Conservation (phyloP, 2,797 vertebrate species). For the Gymnopithys bicolor region DNA sequence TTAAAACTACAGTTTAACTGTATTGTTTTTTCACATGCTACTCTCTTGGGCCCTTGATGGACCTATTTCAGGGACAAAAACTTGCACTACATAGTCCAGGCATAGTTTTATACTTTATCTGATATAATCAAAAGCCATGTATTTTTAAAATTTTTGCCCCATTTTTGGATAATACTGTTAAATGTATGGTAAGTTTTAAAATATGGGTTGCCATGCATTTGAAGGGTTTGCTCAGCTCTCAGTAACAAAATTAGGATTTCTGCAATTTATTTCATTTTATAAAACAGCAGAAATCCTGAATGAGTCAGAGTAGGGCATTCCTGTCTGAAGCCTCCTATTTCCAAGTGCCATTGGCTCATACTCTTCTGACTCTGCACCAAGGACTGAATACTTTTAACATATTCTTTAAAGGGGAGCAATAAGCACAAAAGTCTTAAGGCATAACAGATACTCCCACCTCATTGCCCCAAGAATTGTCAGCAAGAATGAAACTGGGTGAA, state of each 20-base stretch:
- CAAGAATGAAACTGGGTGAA: background rate
- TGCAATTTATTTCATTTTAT: background rate
- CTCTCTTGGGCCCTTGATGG: background rate
- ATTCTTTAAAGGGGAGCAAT: background rate
- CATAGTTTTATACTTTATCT: background rate
- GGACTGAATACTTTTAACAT: background rate
- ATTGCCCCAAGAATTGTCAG: fast-evolving
- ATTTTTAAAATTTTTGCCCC: background rate
- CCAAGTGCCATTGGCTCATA: background rate
- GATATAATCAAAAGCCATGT: background rate
- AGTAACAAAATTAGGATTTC: background rate
- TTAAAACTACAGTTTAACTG: background rate
- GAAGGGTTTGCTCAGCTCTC: background rate
- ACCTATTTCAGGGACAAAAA: background rate
- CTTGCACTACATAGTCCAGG: background rate
- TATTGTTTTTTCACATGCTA: background rate
- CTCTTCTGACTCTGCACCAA: background rate
- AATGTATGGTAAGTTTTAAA: background rate
- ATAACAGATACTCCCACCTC: background rate
- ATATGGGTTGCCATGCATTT: background rate
- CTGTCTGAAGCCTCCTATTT: background rate
- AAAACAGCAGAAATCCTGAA: background rate
- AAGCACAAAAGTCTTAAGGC: background rate
- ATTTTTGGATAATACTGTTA: background rate
- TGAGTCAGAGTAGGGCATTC: background rate